These are phyloP conservation scores for Sinocyclocheilus rhinocerous DNA, from an alignment of 2,113 vertebrate genomes.

Conservation along the genomic window DNA sequence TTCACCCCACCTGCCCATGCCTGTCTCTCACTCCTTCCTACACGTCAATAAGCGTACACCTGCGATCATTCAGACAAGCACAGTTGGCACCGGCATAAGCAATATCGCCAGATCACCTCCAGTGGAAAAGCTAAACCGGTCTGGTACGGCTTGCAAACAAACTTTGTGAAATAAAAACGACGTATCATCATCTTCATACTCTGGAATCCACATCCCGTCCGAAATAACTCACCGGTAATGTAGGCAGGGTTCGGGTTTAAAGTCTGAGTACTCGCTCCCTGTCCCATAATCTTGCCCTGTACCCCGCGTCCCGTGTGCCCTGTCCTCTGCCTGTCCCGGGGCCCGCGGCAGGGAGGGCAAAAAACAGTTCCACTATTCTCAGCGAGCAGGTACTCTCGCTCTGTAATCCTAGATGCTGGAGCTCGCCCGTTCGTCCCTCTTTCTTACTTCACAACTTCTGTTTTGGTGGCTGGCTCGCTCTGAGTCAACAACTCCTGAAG, in stretches of 20 bases:
- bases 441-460: slow-evolving; percentile 50
- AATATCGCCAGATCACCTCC: background rate
- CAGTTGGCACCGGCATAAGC: background rate
- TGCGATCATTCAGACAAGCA: background rate
- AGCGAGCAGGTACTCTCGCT: too few species aligned
- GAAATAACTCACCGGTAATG: slow-evolving; percentile 33
- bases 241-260: slow-evolving; percentile 14
- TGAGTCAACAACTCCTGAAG: slow-evolving; percentile 22
- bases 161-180: background rate
- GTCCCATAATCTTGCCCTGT: slow-evolving; percentile 44
- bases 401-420: slow-evolving; percentile 55
- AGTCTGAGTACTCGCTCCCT: slow-evolving; percentile 23
- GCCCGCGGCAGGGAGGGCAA: slow-evolving; percentile 40
- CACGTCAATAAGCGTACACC: background rate
- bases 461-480: slow-evolving; percentile 66
- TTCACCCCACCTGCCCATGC: slow-evolving; percentile 66
- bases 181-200: too few species aligned
- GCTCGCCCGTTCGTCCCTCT: slow-evolving; percentile 21
- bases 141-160: background rate
- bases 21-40: slow-evolving; percentile 47
- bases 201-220: background rate
- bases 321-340: slow-evolving; percentile 27
- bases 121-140: background rate
- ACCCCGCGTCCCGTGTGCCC: background rate
- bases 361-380: slow-evolving; percentile 3